phyloP scores from a whole-genome alignment of 2,113 vertebrate species.

The Brachypodius melanocephalos region DNA sequence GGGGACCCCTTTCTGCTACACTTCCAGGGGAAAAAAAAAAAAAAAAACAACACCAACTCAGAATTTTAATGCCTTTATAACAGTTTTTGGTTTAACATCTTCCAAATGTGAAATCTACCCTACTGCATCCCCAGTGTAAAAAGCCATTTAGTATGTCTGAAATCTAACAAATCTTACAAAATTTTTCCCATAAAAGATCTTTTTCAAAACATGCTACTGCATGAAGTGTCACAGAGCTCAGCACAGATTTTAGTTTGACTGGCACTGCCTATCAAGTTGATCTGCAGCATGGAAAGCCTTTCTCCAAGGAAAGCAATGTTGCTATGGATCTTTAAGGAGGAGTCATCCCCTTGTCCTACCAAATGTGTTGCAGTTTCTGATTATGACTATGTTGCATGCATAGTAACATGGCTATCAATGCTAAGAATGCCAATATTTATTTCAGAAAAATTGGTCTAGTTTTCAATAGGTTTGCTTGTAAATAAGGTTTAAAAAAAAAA shows the following conservation, averaged over 20 bases:
- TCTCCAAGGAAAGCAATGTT: background rate
- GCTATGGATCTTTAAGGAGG: background rate
- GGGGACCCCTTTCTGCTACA: background rate
- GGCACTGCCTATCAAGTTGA: background rate
- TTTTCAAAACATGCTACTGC: background rate
- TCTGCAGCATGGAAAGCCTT: background rate
- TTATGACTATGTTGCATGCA: background rate
- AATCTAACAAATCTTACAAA: background rate
- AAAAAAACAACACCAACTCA: background rate
- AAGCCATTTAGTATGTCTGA: background rate
- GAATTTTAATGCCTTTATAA: background rate
- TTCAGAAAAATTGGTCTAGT: background rate
- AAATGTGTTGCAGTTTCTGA: background rate
- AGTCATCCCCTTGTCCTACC: background rate
- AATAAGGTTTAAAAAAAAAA: background rate
- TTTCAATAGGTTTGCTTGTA: background rate
- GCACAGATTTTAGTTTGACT: background rate
- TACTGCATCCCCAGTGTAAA: background rate
- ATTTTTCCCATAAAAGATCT: background rate
- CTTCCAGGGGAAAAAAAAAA: accelerated
- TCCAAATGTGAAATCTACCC: background rate
- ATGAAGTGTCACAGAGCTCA: background rate
- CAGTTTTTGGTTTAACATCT: background rate
- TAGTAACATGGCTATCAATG: background rate
- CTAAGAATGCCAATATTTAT: background rate